Percentiles rank a stretch among this genome's conserved stretches.
These are phyloP conservation scores for Sycophila texana DNA, from an alignment of 2,888 invertebrate species.

Conservation along the genomic window DNA sequence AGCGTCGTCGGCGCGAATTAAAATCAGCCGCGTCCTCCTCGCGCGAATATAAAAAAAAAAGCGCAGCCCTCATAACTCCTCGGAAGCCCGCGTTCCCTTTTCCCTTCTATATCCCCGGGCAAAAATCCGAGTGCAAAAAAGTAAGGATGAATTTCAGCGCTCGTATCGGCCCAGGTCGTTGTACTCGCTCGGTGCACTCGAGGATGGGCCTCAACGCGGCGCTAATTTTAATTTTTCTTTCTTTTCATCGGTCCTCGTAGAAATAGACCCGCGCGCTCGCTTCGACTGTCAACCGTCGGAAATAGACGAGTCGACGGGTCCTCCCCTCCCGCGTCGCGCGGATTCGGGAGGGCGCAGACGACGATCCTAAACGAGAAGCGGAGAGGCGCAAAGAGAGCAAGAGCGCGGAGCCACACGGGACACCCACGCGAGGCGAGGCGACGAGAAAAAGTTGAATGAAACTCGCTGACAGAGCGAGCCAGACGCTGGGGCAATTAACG, in stretches of 20 bases:
- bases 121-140: constrained; percentile 55
- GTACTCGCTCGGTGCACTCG: constrained; percentile 31
- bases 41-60: background rate
- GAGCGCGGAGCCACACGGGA: background rate
- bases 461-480: background rate
- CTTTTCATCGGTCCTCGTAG: constrained; percentile 19
- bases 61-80: background rate
- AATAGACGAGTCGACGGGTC: constrained; percentile 36
- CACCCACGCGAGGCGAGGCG: constrained; percentile 14
- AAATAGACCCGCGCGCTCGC: constrained; percentile 34
- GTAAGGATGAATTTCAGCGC: constrained; percentile 57
- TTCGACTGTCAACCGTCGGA: constrained; percentile 38
- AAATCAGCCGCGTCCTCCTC: background rate
- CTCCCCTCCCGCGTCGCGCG: background rate
- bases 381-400: constrained; percentile 11
- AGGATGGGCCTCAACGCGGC: background rate
- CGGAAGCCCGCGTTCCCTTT: background rate
- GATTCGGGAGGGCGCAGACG: background rate
- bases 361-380: background rate
- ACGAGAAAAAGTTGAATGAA: constrained; percentile 18
- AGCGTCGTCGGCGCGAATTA: background rate
- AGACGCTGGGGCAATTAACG: background rate
- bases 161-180: constrained; percentile 47
- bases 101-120: constrained; percentile 21
- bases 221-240: constrained; percentile 55